Percentiles rank a stretch among this genome's conserved stretches.
Evolutionary conservation across 2,113 vertebrate species (phyloP).

Genomic region (Spilogale gracilis): DNA sequence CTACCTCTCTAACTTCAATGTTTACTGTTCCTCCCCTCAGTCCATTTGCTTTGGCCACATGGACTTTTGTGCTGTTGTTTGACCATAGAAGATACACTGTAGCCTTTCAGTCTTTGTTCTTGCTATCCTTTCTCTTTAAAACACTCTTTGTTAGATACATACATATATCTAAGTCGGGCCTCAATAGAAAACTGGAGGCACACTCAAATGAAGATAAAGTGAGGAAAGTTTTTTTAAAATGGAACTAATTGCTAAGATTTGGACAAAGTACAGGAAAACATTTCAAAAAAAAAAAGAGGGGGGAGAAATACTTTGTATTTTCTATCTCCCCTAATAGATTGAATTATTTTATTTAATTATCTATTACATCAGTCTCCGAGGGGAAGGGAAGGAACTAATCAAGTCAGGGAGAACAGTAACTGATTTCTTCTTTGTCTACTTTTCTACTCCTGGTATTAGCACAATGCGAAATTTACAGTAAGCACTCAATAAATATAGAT

Average conservation of each 20-base stretch:
- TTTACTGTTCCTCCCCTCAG: background rate
- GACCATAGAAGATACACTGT: background rate
- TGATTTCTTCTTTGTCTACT: background rate
- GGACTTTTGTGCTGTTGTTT: background rate
- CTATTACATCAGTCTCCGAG: background rate
- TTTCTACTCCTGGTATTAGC: background rate
- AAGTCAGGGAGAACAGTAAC: background rate
- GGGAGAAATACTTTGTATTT: background rate
- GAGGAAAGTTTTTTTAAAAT: background rate
- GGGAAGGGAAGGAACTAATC: background rate
- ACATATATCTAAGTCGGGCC: fast-evolving
- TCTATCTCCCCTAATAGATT: background rate
- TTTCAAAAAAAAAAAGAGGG: background rate
- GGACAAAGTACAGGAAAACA: background rate
- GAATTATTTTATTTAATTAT: background rate
- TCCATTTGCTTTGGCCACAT: background rate
- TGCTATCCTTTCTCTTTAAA: background rate
- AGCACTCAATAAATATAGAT: background rate
- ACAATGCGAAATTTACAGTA: background rate
- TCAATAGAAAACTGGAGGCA: background rate
- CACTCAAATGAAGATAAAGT: background rate
- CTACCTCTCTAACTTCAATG: background rate
- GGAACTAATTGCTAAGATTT: background rate
- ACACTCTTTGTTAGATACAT: background rate
- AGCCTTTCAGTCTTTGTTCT: background rate